Evolutionary conservation across 2,113 vertebrate genomes (phyloP).

Genomic region (Pelecanoides urinatrix): DNA sequence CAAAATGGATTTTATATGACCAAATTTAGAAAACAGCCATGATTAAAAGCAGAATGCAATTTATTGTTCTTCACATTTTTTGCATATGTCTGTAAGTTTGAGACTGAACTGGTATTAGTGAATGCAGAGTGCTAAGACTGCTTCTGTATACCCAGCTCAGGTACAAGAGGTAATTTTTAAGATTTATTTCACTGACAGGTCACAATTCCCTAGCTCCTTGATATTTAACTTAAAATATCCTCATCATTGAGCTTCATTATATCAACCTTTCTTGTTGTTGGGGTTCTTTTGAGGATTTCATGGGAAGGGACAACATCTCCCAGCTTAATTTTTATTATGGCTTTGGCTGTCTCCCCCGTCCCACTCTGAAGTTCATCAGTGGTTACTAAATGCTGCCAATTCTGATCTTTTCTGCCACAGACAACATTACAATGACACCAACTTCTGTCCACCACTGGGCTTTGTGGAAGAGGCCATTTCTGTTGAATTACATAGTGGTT

Average conservation of each 20-base stretch:
- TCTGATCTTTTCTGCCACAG: neutral
- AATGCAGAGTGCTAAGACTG: neutral
- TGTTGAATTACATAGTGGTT: neutral
- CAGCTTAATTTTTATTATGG: neutral
- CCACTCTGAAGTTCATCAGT: neutral
- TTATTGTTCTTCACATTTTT: neutral
- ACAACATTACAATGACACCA: neutral
- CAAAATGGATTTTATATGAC: slow-evolving; percentile 4
- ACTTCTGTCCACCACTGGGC: neutral
- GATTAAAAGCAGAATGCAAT: slow-evolving; percentile 41
- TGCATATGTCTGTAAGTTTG: neutral
- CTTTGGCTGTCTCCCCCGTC: neutral
- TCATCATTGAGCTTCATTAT: neutral
- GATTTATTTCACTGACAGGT: neutral
- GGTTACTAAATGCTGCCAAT: neutral
- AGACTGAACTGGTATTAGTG: neutral
- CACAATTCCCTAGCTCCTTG: neutral
- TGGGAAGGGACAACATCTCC: neutral
- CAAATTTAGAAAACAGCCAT: slow-evolving; percentile 12
- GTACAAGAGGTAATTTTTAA: neutral
- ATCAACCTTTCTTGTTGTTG: neutral
- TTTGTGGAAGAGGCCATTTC: neutral
- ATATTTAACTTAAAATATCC: neutral
- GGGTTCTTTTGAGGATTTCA: neutral
- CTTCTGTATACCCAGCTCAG: neutral